Conservation (phyloP, 2,888 invertebrate species). For the Hypselothyrea guttata region DNA sequence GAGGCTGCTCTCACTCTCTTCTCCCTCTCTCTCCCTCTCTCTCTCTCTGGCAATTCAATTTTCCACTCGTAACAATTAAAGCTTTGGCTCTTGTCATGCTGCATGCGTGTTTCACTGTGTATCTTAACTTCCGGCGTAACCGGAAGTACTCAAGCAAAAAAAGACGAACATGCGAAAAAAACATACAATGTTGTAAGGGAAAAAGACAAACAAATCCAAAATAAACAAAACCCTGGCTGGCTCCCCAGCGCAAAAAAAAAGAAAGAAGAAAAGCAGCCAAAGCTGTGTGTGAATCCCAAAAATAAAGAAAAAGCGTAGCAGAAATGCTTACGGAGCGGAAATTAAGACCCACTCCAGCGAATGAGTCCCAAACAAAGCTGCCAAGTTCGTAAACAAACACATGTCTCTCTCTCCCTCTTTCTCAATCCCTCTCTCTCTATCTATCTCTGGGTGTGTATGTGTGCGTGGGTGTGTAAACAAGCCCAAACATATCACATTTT, state of each 20-base stretch:
- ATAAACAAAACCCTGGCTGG: slow-evolving; percentile 62
- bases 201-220: slow-evolving; percentile 76
- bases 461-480: slow-evolving; percentile 61
- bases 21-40: background rate
- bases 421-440: slow-evolving; percentile 38
- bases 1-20: background rate
- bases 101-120: slow-evolving; percentile 42
- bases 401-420: slow-evolving; percentile 46
- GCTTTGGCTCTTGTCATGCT: slow-evolving; percentile 35
- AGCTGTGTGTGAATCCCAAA: slow-evolving; percentile 27
- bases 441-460: slow-evolving; percentile 2
- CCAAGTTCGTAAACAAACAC: slow-evolving; percentile 75
- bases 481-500: slow-evolving; percentile 77
- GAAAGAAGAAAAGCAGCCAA: slow-evolving; percentile 4
- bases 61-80: slow-evolving; percentile 67
- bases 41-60: slow-evolving; percentile 59
- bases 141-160: slow-evolving; percentile 75
- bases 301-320: slow-evolving; percentile 28
- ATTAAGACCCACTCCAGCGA: slow-evolving; percentile 72
- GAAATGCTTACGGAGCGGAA: slow-evolving; percentile 77
- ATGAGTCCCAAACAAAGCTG: slow-evolving; percentile 63
- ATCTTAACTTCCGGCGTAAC: slow-evolving; percentile 59
- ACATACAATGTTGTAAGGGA: slow-evolving; percentile 39
- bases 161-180: slow-evolving; percentile 25
- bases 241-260: slow-evolving; percentile 10